A percentile compares a stretch with the other conserved stretches of the same genome.
phyloP scores from a whole-genome alignment of 2,113 vertebrate genomes.

The Entosphenus tridentatus region DNA sequence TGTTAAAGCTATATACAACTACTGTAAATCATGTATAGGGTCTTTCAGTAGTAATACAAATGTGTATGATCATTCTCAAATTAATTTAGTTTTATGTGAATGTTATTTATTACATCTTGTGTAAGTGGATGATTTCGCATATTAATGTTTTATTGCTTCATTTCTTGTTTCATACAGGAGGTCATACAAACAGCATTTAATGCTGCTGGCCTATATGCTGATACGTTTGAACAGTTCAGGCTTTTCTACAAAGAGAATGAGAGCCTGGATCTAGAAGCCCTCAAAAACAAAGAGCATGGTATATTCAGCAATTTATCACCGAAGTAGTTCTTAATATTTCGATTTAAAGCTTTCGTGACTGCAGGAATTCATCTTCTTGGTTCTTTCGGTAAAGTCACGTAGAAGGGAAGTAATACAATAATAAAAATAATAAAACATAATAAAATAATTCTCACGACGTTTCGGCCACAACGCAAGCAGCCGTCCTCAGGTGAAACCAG shows the following conservation, averaged over 20 bases:
- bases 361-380: too few relatives aligned
- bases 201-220: constrained; percentile 25
- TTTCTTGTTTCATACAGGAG: constrained; percentile 19
- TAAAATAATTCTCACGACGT: too few relatives aligned
- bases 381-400: too few relatives aligned
- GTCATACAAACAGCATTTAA: constrained; percentile 31
- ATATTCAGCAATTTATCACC: constrained; percentile 9
- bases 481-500: too few relatives aligned
- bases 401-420: too few relatives aligned
- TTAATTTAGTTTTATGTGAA: constrained; percentile 4
- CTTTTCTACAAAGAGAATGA: constrained; percentile 41
- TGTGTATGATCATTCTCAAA: constrained; percentile 7
- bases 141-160: constrained; percentile 5
- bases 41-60: neutral
- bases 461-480: too few relatives aligned
- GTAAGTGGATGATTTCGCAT: neutral
- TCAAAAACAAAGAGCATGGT: constrained; percentile 38
- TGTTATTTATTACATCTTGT: neutral
- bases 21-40: neutral
- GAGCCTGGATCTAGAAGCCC: constrained; percentile 29
- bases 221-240: constrained; percentile 33
- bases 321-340: too few relatives aligned
- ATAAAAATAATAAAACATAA: too few relatives aligned
- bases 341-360: too few relatives aligned
- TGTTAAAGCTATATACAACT: too few relatives aligned